Conservation (phyloP, 2,888 invertebrate genomes). For the Patella ulyssiponensis region DNA sequence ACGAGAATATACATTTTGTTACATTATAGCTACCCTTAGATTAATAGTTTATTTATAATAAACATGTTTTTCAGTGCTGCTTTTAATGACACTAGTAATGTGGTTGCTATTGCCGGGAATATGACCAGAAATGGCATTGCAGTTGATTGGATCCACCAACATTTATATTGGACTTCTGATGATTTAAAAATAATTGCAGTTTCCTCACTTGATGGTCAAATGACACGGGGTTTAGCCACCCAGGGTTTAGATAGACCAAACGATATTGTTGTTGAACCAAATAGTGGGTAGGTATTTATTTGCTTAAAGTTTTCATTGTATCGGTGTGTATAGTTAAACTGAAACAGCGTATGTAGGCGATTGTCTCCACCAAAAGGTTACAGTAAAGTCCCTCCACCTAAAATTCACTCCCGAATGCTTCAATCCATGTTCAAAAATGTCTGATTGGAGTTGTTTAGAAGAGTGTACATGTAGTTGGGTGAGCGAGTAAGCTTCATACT, state of each 20-base stretch:
- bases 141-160: conserved; percentile 98
- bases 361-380: too few species aligned
- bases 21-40: too few species aligned
- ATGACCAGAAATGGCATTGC: conserved; percentile 92
- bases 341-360: too few species aligned
- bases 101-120: conserved; percentile 28
- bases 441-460: too few species aligned
- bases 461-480: too few species aligned
- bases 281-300: conserved; percentile 53
- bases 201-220: conserved; percentile 88
- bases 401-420: neutral
- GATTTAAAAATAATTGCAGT: conserved; percentile 92
- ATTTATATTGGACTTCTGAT: conserved; percentile 89
- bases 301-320: neutral
- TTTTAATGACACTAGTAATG: conserved; percentile 86
- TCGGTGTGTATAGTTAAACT: neutral
- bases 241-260: conserved; percentile 86
- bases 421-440: conserved; percentile 1
- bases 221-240: conserved; percentile 89
- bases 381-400: neutral
- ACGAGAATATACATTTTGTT: too few species aligned
- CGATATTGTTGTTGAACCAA: conserved; percentile 64
- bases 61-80: conserved; percentile 78
- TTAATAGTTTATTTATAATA: too few species aligned
- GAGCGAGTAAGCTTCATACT: too few species aligned